A percentile compares a stretch with the other conserved stretches of the same genome.
phyloP scores from a whole-genome alignment of 2,113 vertebrate genomes.

The Capra hircus region DNA sequence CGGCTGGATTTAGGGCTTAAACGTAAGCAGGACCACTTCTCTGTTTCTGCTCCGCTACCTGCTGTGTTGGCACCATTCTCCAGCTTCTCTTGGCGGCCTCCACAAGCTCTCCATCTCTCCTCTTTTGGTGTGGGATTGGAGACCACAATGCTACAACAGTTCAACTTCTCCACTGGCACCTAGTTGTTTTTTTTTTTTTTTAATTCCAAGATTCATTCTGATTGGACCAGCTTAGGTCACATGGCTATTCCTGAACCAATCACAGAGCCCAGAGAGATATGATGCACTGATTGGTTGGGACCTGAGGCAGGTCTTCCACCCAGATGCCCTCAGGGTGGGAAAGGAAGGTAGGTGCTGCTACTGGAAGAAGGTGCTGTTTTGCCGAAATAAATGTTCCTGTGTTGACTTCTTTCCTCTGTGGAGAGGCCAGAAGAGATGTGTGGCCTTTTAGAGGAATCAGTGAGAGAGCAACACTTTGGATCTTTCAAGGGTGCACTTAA shows the following conservation, averaged over 20 bases:
- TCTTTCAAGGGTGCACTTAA: not conserved
- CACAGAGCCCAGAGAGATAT: not conserved
- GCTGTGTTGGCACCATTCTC: not conserved
- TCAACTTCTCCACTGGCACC: not conserved
- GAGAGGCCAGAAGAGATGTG: not conserved
- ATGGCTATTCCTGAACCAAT: not conserved
- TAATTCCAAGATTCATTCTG: not conserved
- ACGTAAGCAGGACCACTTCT: not conserved
- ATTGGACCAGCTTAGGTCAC: not conserved
- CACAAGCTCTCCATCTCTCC: not conserved
- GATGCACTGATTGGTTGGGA: not conserved
- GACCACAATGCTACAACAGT: fast-evolving
- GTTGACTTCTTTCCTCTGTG: not conserved
- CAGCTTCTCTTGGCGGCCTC: not conserved
- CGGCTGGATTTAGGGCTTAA: not conserved
- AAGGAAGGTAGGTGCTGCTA: not conserved
- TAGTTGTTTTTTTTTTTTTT: not conserved
- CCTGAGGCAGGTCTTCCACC: fast-evolving
- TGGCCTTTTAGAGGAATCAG: not conserved
- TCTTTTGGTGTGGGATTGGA: not conserved
- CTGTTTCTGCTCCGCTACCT: not conserved
- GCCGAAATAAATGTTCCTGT: not conserved
- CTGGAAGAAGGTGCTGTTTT: not conserved
- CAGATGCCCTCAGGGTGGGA: not conserved
- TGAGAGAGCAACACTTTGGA: not conserved